phyloP scores from a whole-genome alignment of 2,888 invertebrate genomes.

The Chelonus formosanus region DNA sequence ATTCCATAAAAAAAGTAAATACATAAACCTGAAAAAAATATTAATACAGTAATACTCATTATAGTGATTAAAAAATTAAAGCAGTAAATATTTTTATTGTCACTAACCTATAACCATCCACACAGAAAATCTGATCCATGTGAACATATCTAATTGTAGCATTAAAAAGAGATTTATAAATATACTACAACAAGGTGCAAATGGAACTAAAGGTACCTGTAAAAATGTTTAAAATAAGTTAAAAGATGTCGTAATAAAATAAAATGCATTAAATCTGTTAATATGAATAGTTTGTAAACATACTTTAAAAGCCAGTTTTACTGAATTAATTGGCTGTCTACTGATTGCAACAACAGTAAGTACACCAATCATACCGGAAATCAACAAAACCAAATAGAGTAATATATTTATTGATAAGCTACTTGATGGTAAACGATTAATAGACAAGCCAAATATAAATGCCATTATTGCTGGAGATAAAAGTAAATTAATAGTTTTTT shows the following conservation, averaged over 20 bases:
- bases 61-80: too few species aligned
- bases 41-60: not conserved
- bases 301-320: constrained; percentile 78
- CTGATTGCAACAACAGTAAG: constrained; percentile 71
- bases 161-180: constrained; percentile 90
- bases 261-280: not conserved
- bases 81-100: not conserved
- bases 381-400: constrained; percentile 66
- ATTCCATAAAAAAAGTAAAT: constrained; percentile 91
- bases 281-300: constrained; percentile 29
- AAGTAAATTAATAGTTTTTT: constrained; percentile 13
- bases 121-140: constrained; percentile 87
- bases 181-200: constrained; percentile 84
- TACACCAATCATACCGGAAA: constrained; percentile 64
- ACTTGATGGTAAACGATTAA: constrained; percentile 58
- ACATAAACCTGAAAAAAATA: constrained; percentile 72
- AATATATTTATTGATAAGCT: constrained; percentile 55
- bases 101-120: constrained; percentile 82
- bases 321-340: constrained; percentile 74
- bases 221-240: not conserved
- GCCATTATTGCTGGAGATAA: constrained; percentile 69
- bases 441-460: constrained; percentile 67
- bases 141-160: constrained; percentile 84
- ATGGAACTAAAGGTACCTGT: constrained; percentile 81
- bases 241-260: constrained; percentile 5